These are phyloP conservation scores for Chrysochloris asiatica DNA, from an alignment of 2,113 vertebrate species.

Conservation along the genomic window DNA sequence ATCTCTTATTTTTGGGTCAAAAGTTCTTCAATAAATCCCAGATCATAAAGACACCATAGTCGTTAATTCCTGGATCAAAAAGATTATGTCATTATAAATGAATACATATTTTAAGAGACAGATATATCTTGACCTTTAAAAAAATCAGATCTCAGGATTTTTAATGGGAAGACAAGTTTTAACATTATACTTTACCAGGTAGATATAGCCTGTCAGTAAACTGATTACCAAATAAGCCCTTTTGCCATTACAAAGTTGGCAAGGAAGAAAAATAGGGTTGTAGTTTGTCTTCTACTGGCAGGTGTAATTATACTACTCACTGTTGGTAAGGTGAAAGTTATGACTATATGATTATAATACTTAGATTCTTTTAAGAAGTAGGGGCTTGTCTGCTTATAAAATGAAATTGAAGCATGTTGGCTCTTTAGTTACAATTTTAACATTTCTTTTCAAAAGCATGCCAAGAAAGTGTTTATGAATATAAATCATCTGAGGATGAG, in stretches of 20 bases:
- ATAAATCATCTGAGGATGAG: not conserved
- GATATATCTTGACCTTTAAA: slow-evolving; percentile 38
- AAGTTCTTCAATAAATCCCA: slow-evolving; percentile 42
- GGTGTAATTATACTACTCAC: not conserved
- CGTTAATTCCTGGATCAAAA: not conserved
- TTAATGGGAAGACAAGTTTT: not conserved
- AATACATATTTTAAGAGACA: slow-evolving; percentile 26
- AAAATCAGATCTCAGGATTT: slow-evolving; percentile 15
- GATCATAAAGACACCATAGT: not conserved
- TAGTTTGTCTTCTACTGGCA: not conserved
- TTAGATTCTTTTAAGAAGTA: not conserved
- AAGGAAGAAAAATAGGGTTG: not conserved
- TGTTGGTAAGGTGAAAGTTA: not conserved
- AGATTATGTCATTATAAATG: not conserved
- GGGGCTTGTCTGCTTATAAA: not conserved
- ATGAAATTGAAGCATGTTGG: not conserved
- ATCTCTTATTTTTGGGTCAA: slow-evolving; percentile 28
- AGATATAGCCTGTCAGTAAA: not conserved
- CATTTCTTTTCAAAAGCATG: slow-evolving; percentile 1
- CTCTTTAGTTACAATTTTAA: not conserved
- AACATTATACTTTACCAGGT: not conserved
- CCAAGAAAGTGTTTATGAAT: not conserved
- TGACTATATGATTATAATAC: not conserved
- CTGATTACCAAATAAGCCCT: not conserved
- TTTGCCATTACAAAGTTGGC: not conserved